These are phyloP conservation scores for Loriculus beryllinus DNA, from an alignment of 2,797 vertebrate genomes.

Conservation along the genomic window DNA sequence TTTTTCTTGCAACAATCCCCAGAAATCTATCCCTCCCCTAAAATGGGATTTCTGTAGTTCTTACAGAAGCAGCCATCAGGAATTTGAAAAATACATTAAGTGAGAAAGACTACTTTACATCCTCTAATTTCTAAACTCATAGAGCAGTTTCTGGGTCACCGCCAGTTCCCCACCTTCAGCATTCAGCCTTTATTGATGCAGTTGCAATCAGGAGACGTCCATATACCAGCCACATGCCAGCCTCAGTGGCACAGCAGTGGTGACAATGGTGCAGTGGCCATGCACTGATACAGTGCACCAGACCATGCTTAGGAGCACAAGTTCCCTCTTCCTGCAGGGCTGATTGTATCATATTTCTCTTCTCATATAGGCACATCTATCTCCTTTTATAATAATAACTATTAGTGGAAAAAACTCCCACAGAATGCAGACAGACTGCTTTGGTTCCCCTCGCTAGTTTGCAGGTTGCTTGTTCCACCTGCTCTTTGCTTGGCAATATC, in stretches of 20 bases:
- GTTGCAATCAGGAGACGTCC: neutral
- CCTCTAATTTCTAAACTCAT: neutral
- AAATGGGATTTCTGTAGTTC: neutral
- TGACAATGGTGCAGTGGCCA: neutral
- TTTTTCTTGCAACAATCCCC: neutral
- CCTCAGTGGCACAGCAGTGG: neutral
- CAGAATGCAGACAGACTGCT: neutral
- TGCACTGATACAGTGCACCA: neutral
- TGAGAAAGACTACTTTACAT: neutral
- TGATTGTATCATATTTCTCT: neutral
- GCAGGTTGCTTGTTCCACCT: neutral
- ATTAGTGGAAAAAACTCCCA: accelerated
- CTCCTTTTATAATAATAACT: neutral
- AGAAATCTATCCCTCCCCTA: neutral
- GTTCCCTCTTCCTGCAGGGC: neutral
- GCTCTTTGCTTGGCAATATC: neutral
- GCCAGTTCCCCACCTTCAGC: neutral
- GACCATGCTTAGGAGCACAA: neutral
- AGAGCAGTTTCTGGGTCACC: neutral
- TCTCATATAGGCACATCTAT: neutral
- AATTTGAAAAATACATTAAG: neutral
- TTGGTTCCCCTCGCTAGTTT: neutral
- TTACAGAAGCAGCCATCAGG: neutral
- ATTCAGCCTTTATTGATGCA: neutral
- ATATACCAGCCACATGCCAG: neutral